Conservation (phyloP, 2,797 vertebrate genomes). For the Knipowitschia caucasica region DNA sequence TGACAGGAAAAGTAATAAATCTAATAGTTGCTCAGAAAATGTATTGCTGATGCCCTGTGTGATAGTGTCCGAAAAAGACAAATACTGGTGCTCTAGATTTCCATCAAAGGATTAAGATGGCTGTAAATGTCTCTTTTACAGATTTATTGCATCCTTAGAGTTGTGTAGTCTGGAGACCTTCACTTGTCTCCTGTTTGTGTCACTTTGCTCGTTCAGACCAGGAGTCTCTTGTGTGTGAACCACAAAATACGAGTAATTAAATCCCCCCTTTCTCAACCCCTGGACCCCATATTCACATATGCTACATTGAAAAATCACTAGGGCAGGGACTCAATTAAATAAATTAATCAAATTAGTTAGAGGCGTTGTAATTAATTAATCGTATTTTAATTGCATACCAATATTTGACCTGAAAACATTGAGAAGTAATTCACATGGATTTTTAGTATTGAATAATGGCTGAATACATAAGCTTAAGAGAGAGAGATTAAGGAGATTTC, state of each 20-base stretch:
- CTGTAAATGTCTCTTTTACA: too few relatives aligned
- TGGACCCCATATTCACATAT: constrained; percentile 39
- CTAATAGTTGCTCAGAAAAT: constrained; percentile 52
- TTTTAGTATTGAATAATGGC: too few relatives aligned
- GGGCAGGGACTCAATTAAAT: too few relatives aligned
- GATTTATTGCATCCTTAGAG: too few relatives aligned
- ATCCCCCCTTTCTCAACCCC: constrained; percentile 49
- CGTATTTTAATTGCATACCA: too few relatives aligned
- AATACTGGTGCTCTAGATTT: constrained; percentile 20
- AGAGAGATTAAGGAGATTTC: too few relatives aligned
- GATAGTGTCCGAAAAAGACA: constrained; percentile 31
- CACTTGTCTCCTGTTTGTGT: constrained; percentile 22
- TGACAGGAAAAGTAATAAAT: constrained; percentile 59
- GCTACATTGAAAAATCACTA: constrained; percentile 58
- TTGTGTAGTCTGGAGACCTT: constrained; percentile 16
- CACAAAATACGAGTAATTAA: constrained; percentile 70
- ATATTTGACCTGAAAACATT: too few relatives aligned
- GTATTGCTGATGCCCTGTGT: constrained; percentile 47
- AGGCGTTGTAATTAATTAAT: too few relatives aligned
- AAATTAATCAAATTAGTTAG: too few relatives aligned
- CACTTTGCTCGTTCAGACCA: constrained; percentile 27
- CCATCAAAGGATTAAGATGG: too few relatives aligned
- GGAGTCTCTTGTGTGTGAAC: constrained; percentile 49
- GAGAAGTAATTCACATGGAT: too few relatives aligned
- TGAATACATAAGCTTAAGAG: too few relatives aligned